Evolutionary conservation across 2,888 invertebrate species (phyloP).

Genomic region (Nomada lathburiana): DNA sequence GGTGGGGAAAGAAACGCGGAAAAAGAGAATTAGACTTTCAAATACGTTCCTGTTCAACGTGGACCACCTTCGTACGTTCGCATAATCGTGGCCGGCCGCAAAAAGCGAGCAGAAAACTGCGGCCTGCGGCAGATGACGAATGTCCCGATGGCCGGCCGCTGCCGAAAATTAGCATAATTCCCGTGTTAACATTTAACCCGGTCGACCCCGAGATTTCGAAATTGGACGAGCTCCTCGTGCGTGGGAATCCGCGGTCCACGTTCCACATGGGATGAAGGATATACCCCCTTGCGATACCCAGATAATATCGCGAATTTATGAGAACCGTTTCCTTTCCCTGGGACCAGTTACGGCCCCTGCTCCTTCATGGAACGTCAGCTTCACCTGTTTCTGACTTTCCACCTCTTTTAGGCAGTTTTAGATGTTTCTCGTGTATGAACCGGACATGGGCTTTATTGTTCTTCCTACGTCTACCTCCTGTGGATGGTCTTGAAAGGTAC

Average conservation of each 20-base stretch:
- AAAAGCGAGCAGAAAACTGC: slow-evolving; percentile 63
- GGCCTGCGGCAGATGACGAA: slow-evolving; percentile 75
- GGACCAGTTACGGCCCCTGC: slow-evolving; percentile 45
- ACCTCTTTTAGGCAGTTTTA: slow-evolving; percentile 1
- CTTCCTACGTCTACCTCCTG: not conserved
- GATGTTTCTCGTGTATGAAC: not conserved
- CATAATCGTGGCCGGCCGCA: slow-evolving; percentile 46
- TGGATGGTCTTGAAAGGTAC: too few relatives aligned
- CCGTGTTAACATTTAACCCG: slow-evolving; percentile 81
- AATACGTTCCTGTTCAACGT: slow-evolving; percentile 51
- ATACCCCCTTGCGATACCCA: slow-evolving; percentile 62
- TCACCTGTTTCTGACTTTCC: slow-evolving; percentile 42
- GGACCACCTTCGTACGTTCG: slow-evolving; percentile 62
- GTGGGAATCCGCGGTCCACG: slow-evolving; percentile 68
- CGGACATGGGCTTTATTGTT: not conserved
- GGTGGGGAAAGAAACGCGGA: not conserved
- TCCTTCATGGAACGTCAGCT: slow-evolving; percentile 33
- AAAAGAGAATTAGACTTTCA: slow-evolving; percentile 69
- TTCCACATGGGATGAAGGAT: slow-evolving; percentile 48
- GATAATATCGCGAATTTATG: slow-evolving; percentile 76
- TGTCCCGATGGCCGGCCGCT: slow-evolving; percentile 70
- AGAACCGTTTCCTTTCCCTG: slow-evolving; percentile 62
- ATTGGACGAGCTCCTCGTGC: slow-evolving; percentile 65
- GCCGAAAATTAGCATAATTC: slow-evolving; percentile 79
- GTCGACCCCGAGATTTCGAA: slow-evolving; percentile 70